Evolutionary conservation across 2,113 vertebrate genomes (phyloP), one percentile per base, ranked within the genome.

Genomic region (Microcebus jonahi): DNA sequence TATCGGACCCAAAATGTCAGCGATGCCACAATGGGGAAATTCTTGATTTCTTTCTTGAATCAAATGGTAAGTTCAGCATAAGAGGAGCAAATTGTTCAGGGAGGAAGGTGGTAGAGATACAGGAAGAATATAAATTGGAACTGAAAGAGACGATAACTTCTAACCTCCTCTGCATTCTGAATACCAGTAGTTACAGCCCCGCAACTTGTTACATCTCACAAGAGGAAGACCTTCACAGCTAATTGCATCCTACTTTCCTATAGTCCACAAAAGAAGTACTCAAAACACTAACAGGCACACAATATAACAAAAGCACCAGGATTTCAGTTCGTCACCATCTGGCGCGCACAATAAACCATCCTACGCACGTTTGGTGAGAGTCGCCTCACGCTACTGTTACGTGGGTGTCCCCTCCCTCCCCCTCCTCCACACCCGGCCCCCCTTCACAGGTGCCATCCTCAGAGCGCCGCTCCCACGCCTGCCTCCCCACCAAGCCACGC

Each of bases 21-120:
- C 39, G n/a, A 36, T 29, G 2, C 8, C 23, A 23, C 88, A 29
- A 8, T 5, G 53, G 48, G 63, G 70, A 86, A 84, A 53, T 7
- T 0, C 13, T 68, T 59, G 3, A 25, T 86, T 85, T 93, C 53
- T 81, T 9, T 93, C 14, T 48, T 17, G 34, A 79, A 57, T 81
- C 86, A 71, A 73, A 95, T 71, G 21, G 71, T 20, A 77, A 25
- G 3, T 53, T 90, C 76, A 76, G 80, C 42, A 59, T 55, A 57
- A 91, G 89, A 59, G n/a, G n/a, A 50, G 34, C 13, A 83, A 91
- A 92, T 94, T 94, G 17, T 34, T 83, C 68, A 84, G 12, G 65
- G 34, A 85, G 29, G 9, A 90, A 70, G 31, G 45, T 48, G 10
- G 31, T 53, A 36, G 75, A 67, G 70, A 75, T 71, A 42, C 34